Percentiles rank a stretch among this genome's conserved stretches.
Conservation (phyloP, 1,140 invertebrate species). For the Amyelois transitella region DNA sequence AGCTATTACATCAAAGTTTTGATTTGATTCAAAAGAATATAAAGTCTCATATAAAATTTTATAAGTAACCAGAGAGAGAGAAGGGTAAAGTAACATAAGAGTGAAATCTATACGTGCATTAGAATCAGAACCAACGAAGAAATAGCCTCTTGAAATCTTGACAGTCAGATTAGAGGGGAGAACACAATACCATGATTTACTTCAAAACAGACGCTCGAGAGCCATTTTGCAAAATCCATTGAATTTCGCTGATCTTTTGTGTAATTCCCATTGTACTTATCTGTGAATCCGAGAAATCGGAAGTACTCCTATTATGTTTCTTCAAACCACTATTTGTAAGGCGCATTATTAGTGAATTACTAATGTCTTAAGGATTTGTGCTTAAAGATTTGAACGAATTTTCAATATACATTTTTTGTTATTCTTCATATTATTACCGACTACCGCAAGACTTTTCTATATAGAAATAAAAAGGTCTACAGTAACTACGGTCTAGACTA, state of each 20-base stretch:
- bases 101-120: neutral
- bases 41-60: too few relatives aligned
- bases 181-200: slow-evolving; percentile 1
- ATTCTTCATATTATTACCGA: too few relatives aligned
- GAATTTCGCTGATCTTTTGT: slow-evolving; percentile 13
- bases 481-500: too few relatives aligned
- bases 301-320: slow-evolving; percentile 5
- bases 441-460: too few relatives aligned
- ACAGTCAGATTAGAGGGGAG: neutral
- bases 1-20: too few relatives aligned
- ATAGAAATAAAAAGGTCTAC: too few relatives aligned
- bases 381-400: neutral
- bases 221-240: slow-evolving; percentile 10
- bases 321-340: neutral
- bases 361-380: neutral
- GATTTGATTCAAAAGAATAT: too few relatives aligned
- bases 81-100: neutral
- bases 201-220: slow-evolving; percentile 14
- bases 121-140: neutral
- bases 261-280: neutral
- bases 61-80: too few relatives aligned
- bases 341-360: neutral
- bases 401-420: too few relatives aligned
- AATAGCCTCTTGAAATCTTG: neutral
- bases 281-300: neutral